These are phyloP conservation scores for Rhopalosiphum nymphaeae DNA, from an alignment of 2,888 invertebrate species.

Conservation along the genomic window DNA sequence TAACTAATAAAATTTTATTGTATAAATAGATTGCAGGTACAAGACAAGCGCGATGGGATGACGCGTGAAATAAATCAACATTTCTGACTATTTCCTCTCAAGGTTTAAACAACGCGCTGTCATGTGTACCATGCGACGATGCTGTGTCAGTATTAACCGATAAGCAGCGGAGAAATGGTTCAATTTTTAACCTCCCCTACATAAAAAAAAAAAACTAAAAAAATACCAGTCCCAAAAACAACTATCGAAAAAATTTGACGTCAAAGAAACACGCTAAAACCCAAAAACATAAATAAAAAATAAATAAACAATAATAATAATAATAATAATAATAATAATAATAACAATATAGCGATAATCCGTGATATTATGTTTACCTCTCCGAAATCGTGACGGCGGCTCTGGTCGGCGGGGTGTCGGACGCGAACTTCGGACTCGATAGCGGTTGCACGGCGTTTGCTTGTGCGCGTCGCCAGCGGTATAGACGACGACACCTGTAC, in stretches of 20 bases:
- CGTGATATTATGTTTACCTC: neutral
- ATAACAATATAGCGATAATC: neutral
- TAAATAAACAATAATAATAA: too few species aligned
- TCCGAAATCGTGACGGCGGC: neutral
- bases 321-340: too few species aligned
- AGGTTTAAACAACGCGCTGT: neutral
- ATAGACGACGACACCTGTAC: slow-evolving; percentile 5
- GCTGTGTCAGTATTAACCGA: neutral
- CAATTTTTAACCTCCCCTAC: neutral
- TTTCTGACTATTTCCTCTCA: neutral
- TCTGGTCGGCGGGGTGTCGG: neutral
- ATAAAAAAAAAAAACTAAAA: neutral
- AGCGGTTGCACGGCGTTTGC: neutral
- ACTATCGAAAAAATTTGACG: neutral
- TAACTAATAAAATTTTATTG: neutral
- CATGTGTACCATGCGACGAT: neutral
- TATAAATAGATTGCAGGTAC: neutral
- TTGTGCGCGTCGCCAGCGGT: neutral
- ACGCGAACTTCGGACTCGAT: slow-evolving; percentile 5
- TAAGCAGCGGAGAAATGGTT: neutral
- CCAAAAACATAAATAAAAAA: neutral
- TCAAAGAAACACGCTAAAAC: neutral
- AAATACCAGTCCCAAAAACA: neutral
- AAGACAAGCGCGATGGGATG: neutral
- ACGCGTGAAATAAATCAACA: neutral